Evolutionary conservation across 2,797 vertebrate species (phyloP), one percentile per base, ranked within the genome.

Genomic region (Takifugu rubripes): DNA sequence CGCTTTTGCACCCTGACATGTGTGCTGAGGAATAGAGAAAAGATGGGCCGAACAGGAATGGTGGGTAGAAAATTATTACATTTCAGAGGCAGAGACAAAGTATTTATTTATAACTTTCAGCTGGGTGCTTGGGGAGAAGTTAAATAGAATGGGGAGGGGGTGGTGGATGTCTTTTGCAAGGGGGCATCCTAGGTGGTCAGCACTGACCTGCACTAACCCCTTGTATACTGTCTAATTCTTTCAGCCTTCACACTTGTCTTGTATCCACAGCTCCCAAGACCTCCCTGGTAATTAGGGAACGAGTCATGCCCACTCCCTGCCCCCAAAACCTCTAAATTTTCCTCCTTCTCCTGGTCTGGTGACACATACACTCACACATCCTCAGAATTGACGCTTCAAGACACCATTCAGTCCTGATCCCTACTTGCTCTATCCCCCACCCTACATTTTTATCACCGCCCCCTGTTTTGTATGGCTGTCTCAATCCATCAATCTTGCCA

Each of bases 261-360:
- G 85, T 89, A 77, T 73, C 78, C 71, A 59, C 60, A 76, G 78
- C 79, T 87, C 84, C 81, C 24, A 65, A 91, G 88, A 90, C 91
- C 91, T 92, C 91, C 91, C 89, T 95, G 94, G 96, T 97, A 97
- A 98, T 98, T 96, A 98, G 95, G 83, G 75, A 93, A 94, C 93
- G 87, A 90, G 92, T 92, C 87, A 77, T 75, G 77, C 84, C 87
- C 84, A 83, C 87, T 86, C 86, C 78, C 86, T 74, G 77, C 86
- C 36, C 85, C 84, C 94, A 90, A 91, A 93, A 90, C 91, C 84
- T 90, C 91, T 94, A 92, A 94, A 92, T 89, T 87, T 82, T 78
- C 86, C 75, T 83, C 82, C 84, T 83, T 86, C 83, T 79, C 65
- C 78, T 72, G 70, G 74, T 77, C 78, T 69, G 68, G 67, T 85